Base-by-base conservation (phyloP, 2,888 invertebrate species). In the Thyatira batis region DNA sequence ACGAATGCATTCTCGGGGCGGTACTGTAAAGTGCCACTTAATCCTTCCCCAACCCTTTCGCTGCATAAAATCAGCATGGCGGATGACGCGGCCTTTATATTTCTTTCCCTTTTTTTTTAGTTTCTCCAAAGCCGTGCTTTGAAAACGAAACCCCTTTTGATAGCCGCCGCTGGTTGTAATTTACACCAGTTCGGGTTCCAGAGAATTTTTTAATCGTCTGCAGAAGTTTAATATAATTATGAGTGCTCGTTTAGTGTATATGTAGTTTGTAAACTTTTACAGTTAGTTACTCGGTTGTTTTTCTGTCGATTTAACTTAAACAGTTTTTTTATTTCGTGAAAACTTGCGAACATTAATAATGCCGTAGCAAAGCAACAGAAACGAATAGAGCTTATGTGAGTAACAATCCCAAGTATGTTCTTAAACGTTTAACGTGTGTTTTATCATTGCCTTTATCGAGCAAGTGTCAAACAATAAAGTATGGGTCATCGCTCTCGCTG, bases 21-120 rank as follows among this genome's bases (percentile, higher is more conserved):
- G 90, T 85, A 75, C 87, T 75, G 58, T 73, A 76, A 87, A 91
- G 91, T 85, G 82, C 71, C 85, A 89, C 91, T 92, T 88, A 79
- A 85, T 80, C 79, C 81, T 76, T 73, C 83, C 86, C 89, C 85
- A 83, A 85, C 89, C 89, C 87, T 84, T 82, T 79, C 70, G 73
- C 66, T 73, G 81, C 78, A 79, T 78, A 84, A 85, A 89, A 85
- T 84, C 87, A 87, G 81, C 82, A 89, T 88, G 85, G 89, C 88
- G 87, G 85, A 86, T 83, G 80, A 80, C 80, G 80, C 74, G 58
- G 69, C 71, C 67, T 79, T 80, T 83, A 67, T 77, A 75, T 82
- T 83, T 82, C 80, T 80, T 82, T 84, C 78, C 69, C 68, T 73
- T 70, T 72, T 82, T 80, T 84, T 82, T 79, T 78, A 67, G 71